Base-by-base conservation (phyloP, 2,888 invertebrate genomes). In the Tridacna gigas region DNA sequence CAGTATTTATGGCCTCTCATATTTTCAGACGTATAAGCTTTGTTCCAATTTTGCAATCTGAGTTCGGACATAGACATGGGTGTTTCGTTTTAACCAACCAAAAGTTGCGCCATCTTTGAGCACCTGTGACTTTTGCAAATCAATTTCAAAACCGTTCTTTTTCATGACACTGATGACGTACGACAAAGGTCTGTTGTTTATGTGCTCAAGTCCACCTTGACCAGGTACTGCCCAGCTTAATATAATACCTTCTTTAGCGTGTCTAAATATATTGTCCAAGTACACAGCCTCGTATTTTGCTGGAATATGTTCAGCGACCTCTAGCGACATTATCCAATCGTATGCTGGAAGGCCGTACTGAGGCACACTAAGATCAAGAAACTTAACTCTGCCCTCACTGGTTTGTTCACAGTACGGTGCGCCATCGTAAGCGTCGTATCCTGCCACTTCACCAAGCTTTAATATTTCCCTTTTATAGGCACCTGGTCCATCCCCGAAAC, bases 311-410 rank as follows among this genome's bases (percentile, higher is more conserved):
- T 89, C 89, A 4, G 89, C 89, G 2, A 89, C 85, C 71, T 90
- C 90, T n/a, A 90, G 69, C 73, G 89, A 88, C 56, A 90, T 81
- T 13, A 89, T 75, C 89, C 89, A 90, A 67, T 90, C 89, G 76
- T 85, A 89, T 0, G 86, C 22, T 25, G 89, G 89, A 15, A 90
- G 56, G 15, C 89, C 90, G 74, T 80, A 90, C 75, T 90, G 90
- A 48, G 89, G 86, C 18, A 86, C 82, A 22, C 89, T 89, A 63
- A 90, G 67, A 61, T 90, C 90, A 9, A 90, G 74, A 69, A 86
- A 90, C 22, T 75, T 77, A 22, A 89, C 89, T 51, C 83, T 78
- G 26, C 87, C 87, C 26, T 86, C 80, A 66, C 87, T 87, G 12
- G 86, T 87, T 26, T 79, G 73, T 51, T 87, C 86, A 61, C 78